Conservation (phyloP, 2,113 vertebrate genomes). For the Motacilla tschutschensis region DNA sequence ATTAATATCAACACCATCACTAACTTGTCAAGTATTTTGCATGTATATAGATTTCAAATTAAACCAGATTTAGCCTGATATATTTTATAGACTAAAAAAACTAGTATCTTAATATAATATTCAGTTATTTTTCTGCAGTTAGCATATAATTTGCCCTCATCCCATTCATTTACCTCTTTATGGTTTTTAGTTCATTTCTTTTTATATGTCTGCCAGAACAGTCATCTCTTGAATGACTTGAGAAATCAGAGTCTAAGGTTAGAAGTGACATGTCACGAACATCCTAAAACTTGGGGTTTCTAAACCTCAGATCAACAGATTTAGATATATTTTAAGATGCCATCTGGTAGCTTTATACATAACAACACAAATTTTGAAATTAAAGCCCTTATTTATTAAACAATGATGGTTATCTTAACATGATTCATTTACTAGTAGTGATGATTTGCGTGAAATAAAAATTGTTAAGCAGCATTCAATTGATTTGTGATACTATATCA, state of each 20-base stretch:
- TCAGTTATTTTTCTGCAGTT: not conserved
- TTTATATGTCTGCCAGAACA: constrained; percentile 9
- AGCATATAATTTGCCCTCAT: not conserved
- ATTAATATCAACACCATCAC: not conserved
- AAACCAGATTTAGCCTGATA: not conserved
- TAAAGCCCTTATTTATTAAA: not conserved
- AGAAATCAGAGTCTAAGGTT: constrained; percentile 29
- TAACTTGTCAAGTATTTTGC: not conserved
- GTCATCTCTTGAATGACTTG: not conserved
- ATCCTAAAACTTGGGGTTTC: not conserved
- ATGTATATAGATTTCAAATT: not conserved
- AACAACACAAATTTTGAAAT: not conserved
- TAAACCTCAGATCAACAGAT: not conserved
- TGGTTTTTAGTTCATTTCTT: not conserved
- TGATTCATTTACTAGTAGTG: not conserved
- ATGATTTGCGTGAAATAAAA: not conserved
- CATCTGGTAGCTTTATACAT: constrained; percentile 37
- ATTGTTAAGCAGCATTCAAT: not conserved
- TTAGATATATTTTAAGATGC: constrained; percentile 24
- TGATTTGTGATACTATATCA: not conserved
- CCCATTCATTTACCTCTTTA: not conserved
- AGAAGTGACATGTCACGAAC: constrained; percentile 7
- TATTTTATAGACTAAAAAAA: not conserved
- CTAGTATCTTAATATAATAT: not conserved
- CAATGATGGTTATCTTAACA: not conserved